Base-by-base conservation (phyloP, 92 coral and sea anemone species). In the Paramuricea clavata region DNA sequence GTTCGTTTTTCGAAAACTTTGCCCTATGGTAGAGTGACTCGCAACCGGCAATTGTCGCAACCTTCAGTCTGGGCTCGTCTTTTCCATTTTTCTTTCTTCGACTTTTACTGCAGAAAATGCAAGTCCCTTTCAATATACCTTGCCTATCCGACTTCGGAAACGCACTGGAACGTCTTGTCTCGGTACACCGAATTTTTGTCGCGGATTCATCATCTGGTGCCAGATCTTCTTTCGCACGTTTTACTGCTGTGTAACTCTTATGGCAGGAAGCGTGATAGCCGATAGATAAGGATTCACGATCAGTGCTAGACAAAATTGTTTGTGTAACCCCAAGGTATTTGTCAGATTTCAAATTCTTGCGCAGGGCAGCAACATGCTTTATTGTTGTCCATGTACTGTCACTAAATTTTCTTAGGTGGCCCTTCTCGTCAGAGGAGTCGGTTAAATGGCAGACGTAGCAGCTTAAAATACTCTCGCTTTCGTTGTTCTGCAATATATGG, bases 1-100 rank as follows among this genome's bases (percentile, higher is more conserved):
- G 82, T 77, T 77, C 43, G 47, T 77, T 77, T 15, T 77, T 54
- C 28, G 82, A 77, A 77, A 35, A 49, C 23, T 30, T 30, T 50
- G 47, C 82, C 82, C 68, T 49, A 0, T 77, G 68, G 26, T 34
- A 12, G 49, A 77, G 36, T 77, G 67, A 15, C 47, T 77, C 35
- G 35, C 39, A 50, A 49, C 82, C 82, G 28, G 82, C 82, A 49
- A 77, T 23, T 49, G 82, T 77, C 12, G 43, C 65, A 1, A 77
- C 82, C 68, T 77, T 77, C 69, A 77, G 33, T 77, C 69, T 50
- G 67, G 49, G 68, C 82, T 77, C 82, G n/a, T 77, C 82, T 56
- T 50, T 77, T 49, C 82, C 68, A 54, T 50, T 56, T 77, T 27
- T 50, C 42, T 77, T 77, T 54, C 49, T 36, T 17, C 80, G 80